Percentiles rank a stretch among this genome's conserved stretches.
These are phyloP conservation scores for Andrena chrysosceles DNA, from an alignment of 2,888 invertebrate species.

Conservation along the genomic window DNA sequence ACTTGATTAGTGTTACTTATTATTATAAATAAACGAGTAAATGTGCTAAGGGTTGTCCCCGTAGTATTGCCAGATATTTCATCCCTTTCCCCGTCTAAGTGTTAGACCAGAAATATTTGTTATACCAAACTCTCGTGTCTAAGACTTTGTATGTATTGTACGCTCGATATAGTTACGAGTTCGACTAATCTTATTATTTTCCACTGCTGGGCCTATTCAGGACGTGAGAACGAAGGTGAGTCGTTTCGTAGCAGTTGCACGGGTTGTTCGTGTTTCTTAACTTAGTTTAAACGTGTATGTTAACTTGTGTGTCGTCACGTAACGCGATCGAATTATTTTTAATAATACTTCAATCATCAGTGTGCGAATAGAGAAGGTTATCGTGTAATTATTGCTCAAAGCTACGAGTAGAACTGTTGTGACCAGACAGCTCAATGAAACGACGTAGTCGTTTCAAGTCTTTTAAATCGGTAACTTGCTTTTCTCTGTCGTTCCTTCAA, in stretches of 20 bases:
- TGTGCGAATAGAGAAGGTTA: conserved; percentile 28
- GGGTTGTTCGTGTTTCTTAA: conserved; percentile 51
- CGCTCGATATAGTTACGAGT: conserved; percentile 71
- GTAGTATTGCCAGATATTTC: background rate
- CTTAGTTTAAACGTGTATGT: conserved; percentile 28
- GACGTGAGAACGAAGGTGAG: conserved; percentile 86
- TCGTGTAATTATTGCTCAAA: conserved; percentile 28
- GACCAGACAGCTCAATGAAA: conserved; percentile 47
- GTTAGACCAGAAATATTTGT: background rate
- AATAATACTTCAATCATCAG: conserved; percentile 19
- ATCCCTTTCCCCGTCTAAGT: background rate
- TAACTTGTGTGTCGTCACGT: conserved; percentile 22
- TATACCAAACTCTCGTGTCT: conserved; percentile 12
- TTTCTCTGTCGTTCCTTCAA: background rate
- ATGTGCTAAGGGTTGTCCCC: no score
- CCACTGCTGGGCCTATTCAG: conserved; percentile 78
- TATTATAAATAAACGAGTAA: background rate
- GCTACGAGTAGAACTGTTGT: conserved; percentile 25
- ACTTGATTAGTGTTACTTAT: background rate
- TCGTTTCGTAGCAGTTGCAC: conserved; percentile 69
- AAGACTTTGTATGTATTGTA: conserved; percentile 44
- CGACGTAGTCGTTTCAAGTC: conserved; percentile 47
- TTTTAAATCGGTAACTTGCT: conserved; percentile 51
- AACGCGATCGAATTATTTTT: conserved; percentile 20
- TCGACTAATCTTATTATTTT: conserved; percentile 78